Conservation (phyloP, 1,140 invertebrate genomes). For the Dufourea novaeangliae region DNA sequence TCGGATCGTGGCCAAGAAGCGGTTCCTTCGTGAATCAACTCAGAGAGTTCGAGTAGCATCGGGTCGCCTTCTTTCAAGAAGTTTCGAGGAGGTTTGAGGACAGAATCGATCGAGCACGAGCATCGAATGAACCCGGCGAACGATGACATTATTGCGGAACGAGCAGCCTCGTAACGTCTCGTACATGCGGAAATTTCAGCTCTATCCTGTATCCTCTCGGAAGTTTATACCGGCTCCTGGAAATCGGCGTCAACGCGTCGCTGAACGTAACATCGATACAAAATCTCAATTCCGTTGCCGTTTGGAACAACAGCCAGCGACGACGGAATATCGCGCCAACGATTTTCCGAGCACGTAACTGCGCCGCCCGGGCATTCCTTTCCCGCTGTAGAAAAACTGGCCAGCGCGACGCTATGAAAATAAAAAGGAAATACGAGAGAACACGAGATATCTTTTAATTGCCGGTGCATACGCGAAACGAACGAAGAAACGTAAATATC, state of each 20-base stretch:
- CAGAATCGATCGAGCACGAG: constrained; percentile 9
- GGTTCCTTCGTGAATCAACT: constrained; percentile 22
- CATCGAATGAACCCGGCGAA: not conserved
- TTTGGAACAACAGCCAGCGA: not conserved
- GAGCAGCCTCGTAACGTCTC: not conserved
- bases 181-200: not conserved
- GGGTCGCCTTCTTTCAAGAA: not conserved
- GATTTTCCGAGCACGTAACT: constrained; percentile 1
- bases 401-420: not conserved
- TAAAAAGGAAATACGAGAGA: constrained; percentile 2
- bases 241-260: not conserved
- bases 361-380: not conserved
- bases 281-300: not conserved
- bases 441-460: constrained; percentile 2
- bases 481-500: constrained; percentile 6
- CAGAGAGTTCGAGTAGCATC: not conserved
- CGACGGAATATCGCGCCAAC: not conserved
- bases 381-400: not conserved
- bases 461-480: not conserved
- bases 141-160: constrained; percentile 12
- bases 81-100: not conserved
- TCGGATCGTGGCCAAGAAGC: constrained; percentile 17
- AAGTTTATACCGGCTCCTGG: not conserved
- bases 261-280: not conserved
- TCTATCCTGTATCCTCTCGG: not conserved